Evolutionary conservation across 1,140 invertebrate species (phyloP), one percentile per base, ranked within the genome.

Genomic region (Bombus haemorrhoidalis): DNA sequence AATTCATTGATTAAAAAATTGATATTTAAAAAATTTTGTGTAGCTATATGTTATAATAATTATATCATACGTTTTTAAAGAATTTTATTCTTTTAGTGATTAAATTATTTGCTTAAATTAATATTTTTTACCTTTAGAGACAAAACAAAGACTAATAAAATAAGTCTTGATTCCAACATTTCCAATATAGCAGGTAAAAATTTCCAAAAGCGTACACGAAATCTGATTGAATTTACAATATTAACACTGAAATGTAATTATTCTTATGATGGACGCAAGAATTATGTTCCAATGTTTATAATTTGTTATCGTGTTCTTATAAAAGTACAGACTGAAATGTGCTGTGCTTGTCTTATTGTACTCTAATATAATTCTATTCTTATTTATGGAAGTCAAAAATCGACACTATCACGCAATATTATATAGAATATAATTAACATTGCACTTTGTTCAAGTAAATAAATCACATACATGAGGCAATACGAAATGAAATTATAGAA

Each of bases 251-350:
- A 78, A 90, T 85, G 71, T 90, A 90, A 80, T 87, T 89, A 83
- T 76, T 81, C 15, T 87, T 89, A 87, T 81, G 81, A 89, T 77
- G 87, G 86, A 89, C 88, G 83, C 83, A 90, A 90, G 53, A 90
- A 81, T 90, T 87, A 71, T 89, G 80, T 90, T 90, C 79, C 83
- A 87, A 90, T 87, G 76, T 83, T 77, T 87, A 90, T 41, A 80
- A 87, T 81, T 75, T 86, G 87, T 87, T 73, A 90, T 85, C 76
- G 43, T 90, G 69, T 81, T 87, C 87, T 92, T 92, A 93, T 91
- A 94, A 93, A 93, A 93, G 89, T 93, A 93, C 92, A 94, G 91
- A 91, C 91, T 94, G 91, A 94, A 92, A 91, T 94, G 91, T 93
- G 91, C 91, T 94, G 91, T 94, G 91, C 91, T 93, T 79, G 85